Base-by-base conservation (phyloP, 2,888 invertebrate species). In the Psylliodes chrysocephalus region DNA sequence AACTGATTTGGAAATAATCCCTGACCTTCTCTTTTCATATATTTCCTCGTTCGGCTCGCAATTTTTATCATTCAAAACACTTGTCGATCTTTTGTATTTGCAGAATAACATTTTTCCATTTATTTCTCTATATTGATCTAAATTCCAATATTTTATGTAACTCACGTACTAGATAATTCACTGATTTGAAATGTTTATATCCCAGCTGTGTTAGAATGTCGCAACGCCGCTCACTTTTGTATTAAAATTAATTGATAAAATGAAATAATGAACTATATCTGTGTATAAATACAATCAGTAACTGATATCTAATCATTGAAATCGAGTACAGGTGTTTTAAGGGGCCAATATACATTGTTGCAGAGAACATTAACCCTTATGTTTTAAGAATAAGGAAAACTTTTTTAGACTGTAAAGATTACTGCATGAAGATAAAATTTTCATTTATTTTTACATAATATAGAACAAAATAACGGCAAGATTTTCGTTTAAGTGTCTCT, bases 1-100 rank as follows among this genome's bases (percentile, higher is more conserved):
- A 19, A 63, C 56, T 12, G 69, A 59, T 22, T 65, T 62, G 5
- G 67, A 69, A 46, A 71, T 65, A 15, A 71, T 59, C 30, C 71
- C 71, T 19, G 69, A 66, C 53, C 70, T 49, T 54, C 71, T 70
- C 14, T 38, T 47, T n/a, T 59, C 30, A 18, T 46, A 47, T 33
- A 47, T 63, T 17, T 62, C 49, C 40, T 62, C 62, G 28, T 35
- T n/a, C n/a, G n/a, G n/a, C n/a, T n/a, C n/a, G n/a, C n/a, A n/a
- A n/a, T n/a, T n/a, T n/a, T n/a, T n/a, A n/a, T n/a, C n/a, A n/a
- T n/a, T 33, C 33, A 44, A 63, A 18, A 57, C 52, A 57, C 63
- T 63, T 5, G 52, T 30, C n/a, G 52, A 51, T 40, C 56, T 47
- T 52, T 35, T 63, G 22, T 28, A 22, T 22, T 55, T 33, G 22